phyloP scores from a whole-genome alignment of 1,140 invertebrate species.

The Alviniconcha marisindica region DNA sequence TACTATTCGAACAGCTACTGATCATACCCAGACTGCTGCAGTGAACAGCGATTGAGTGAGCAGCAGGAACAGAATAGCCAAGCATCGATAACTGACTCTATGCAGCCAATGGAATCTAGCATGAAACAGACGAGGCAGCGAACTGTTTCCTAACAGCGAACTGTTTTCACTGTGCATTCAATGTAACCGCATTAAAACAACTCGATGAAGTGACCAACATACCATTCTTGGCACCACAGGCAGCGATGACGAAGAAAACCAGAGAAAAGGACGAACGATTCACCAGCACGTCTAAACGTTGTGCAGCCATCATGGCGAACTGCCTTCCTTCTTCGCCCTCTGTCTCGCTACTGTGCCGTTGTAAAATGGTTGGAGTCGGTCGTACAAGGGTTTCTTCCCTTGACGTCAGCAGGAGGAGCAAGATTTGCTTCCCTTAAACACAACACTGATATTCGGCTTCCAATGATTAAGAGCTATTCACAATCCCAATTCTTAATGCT shows the following conservation, averaged over 20 bases:
- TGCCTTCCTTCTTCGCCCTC: background rate
- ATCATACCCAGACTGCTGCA: too few relatives aligned
- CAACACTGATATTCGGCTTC: too few relatives aligned
- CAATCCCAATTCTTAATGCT: too few relatives aligned
- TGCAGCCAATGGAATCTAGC: too few relatives aligned
- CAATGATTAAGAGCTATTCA: too few relatives aligned
- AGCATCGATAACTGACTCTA: too few relatives aligned
- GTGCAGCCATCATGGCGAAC: slow-evolving; percentile 32
- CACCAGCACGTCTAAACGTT: background rate
- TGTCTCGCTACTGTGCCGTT: background rate
- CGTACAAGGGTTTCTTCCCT: background rate
- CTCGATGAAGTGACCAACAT: background rate
- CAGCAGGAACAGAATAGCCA: too few relatives aligned
- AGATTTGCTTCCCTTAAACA: background rate
- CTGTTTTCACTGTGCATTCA: too few relatives aligned
- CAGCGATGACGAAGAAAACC: background rate
- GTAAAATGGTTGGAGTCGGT: background rate
- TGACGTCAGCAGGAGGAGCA: background rate
- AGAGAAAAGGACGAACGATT: background rate
- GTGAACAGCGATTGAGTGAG: too few relatives aligned
- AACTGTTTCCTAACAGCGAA: too few relatives aligned
- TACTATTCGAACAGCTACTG: too few relatives aligned
- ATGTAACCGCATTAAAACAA: background rate
- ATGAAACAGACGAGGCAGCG: too few relatives aligned
- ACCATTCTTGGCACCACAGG: background rate